Conservation (phyloP, 2,113 vertebrate genomes). For the Bungarus multicinctus region DNA sequence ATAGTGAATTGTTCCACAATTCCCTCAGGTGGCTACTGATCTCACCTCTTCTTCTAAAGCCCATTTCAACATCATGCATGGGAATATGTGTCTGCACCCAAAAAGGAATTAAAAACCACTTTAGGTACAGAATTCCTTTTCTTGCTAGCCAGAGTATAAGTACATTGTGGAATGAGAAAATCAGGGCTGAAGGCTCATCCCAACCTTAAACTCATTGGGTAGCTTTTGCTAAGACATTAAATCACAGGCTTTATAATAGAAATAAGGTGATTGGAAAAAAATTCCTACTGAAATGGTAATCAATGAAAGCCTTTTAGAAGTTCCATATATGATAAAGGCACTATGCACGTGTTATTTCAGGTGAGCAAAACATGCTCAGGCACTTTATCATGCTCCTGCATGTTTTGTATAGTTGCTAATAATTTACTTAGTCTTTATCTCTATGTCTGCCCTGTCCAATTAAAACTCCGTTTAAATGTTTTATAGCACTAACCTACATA, state of each 20-base stretch:
- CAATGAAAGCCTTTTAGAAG: conserved; percentile 5
- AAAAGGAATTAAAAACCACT: background rate
- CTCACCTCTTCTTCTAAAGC: background rate
- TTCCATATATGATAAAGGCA: background rate
- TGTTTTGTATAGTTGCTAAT: background rate
- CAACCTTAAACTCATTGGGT: conserved; percentile 12
- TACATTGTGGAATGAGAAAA: background rate
- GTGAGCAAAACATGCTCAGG: background rate
- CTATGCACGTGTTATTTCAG: background rate
- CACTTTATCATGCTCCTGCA: background rate
- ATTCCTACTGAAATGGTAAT: background rate
- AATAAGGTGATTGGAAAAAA: conserved; percentile 3
- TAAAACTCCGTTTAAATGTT: background rate
- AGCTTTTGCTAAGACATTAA: background rate
- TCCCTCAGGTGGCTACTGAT: background rate
- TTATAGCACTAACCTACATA: background rate
- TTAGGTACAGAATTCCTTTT: background rate
- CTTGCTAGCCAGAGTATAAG: background rate
- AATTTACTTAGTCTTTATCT: background rate
- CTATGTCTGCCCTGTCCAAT: background rate
- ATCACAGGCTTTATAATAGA: background rate
- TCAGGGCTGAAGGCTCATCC: background rate
- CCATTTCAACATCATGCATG: background rate
- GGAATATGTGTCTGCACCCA: background rate
- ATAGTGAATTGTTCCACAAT: background rate